phyloP scores from a whole-genome alignment of 2,113 vertebrate genomes.

The Clinocottus analis region DNA sequence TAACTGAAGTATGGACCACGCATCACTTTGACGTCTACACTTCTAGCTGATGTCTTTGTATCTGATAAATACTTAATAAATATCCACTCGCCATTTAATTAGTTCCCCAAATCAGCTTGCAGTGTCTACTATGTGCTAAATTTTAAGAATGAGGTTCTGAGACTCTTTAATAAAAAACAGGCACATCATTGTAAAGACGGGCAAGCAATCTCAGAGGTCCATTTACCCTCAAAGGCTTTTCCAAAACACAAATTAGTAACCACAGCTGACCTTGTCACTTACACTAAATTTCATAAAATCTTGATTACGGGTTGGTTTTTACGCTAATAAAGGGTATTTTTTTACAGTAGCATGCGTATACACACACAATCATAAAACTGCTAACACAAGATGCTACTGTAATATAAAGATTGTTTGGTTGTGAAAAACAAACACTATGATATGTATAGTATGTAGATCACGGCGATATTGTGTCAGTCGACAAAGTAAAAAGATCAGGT shows the following conservation, averaged over 20 bases:
- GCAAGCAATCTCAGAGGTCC: conserved; percentile 1
- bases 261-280: not conserved
- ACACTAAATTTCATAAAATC: not conserved
- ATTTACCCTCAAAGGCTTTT: not conserved
- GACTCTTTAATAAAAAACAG: conserved; percentile 29
- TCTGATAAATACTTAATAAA: conserved; percentile 26
- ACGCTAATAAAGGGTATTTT: not conserved
- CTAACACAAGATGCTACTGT: not conserved
- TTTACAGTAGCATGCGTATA: not conserved
- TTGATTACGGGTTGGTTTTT: not conserved
- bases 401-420: not conserved
- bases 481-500: not conserved
- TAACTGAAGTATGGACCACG: conserved; percentile 21
- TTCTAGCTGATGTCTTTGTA: conserved; percentile 14
- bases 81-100: conserved; percentile 17
- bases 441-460: not conserved
- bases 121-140: not conserved
- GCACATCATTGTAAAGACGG: conserved; percentile 42
- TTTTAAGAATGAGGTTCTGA: not conserved
- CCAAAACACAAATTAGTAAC: conserved; percentile 3
- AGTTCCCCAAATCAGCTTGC: conserved; percentile 1
- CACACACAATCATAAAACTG: not conserved
- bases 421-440: not conserved
- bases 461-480: not conserved
- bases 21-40: conserved; percentile 32